Percentiles rank a stretch among this genome's conserved stretches.
These are phyloP conservation scores for Malachius bipustulatus DNA, from an alignment of 2,888 invertebrate species.

Conservation along the genomic window DNA sequence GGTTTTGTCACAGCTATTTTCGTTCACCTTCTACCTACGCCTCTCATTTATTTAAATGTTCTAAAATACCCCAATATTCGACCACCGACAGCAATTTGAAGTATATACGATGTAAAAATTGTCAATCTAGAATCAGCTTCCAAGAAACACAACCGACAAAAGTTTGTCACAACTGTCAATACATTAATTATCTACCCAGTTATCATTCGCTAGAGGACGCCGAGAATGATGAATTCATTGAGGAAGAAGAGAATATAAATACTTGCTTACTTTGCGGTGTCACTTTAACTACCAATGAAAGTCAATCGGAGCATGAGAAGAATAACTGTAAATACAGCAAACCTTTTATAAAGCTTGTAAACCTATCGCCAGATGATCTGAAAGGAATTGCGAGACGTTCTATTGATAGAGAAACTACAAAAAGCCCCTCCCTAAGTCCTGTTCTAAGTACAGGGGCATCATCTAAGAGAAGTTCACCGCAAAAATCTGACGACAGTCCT, in stretches of 20 bases:
- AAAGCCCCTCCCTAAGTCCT: not conserved
- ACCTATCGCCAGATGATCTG: not conserved
- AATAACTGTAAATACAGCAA: not conserved
- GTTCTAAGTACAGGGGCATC: not conserved
- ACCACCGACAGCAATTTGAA: no score
- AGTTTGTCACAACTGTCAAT: not conserved
- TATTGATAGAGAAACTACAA: no score
- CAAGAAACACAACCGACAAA: slow-evolving; percentile 8
- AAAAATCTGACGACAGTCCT: slow-evolving; percentile 10
- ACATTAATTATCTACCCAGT: not conserved
- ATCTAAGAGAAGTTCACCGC: slow-evolving; percentile 4
- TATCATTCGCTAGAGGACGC: not conserved
- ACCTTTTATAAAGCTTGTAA: not conserved
- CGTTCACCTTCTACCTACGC: slow-evolving; percentile 29
- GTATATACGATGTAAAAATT: no score
- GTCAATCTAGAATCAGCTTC: no score
- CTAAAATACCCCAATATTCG: no score
- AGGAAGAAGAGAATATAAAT: no score
- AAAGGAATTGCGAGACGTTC: not conserved
- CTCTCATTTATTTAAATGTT: slow-evolving; percentile 26
- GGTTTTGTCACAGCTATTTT: slow-evolving; percentile 31
- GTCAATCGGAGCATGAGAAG: not conserved
- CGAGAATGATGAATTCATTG: no score
- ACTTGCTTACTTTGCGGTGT: not conserved
- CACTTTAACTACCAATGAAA: slow-evolving; percentile 1